Evolutionary conservation across 2,113 vertebrate species (phyloP).

Genomic region (Clupea harengus): DNA sequence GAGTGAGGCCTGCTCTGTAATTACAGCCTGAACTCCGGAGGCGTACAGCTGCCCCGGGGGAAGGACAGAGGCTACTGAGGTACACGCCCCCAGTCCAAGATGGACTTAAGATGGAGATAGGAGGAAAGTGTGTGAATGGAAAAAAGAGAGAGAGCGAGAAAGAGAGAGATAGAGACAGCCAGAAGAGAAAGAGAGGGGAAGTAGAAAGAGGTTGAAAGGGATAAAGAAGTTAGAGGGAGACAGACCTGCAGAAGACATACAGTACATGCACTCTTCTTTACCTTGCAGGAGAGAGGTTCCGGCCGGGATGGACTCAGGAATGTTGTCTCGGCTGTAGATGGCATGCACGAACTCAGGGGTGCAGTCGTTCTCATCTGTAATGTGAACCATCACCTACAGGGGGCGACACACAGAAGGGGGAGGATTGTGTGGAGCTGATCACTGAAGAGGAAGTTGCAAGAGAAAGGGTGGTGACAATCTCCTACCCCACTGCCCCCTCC

Average conservation of each 20-base stretch:
- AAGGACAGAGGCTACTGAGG: slow-evolving; percentile 25
- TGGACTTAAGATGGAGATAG: neutral
- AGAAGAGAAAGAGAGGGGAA: neutral
- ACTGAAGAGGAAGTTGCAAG: neutral
- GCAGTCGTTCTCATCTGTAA: slow-evolving; percentile 86
- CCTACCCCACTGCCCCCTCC: too few relatives aligned
- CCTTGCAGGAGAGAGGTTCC: slow-evolving; percentile 84
- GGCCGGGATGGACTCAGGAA: slow-evolving; percentile 75
- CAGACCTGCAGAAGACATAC: neutral
- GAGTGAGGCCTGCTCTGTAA: slow-evolving; percentile 39
- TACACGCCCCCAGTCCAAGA: slow-evolving; percentile 28
- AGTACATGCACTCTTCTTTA: slow-evolving; percentile 46
- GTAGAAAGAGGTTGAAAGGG: neutral
- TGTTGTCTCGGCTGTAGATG: slow-evolving; percentile 83
- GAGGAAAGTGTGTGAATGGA: neutral
- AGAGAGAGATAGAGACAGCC: slow-evolving; percentile 7
- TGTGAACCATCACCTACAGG: slow-evolving; percentile 77
- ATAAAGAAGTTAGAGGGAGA: neutral
- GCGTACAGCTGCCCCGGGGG: slow-evolving; percentile 14
- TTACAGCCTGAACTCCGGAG: slow-evolving; percentile 40
- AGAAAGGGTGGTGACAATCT: too few relatives aligned
- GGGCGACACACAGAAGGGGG: neutral
- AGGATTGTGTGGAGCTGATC: neutral
- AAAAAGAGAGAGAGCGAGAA: neutral
- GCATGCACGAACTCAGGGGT: slow-evolving; percentile 84